A percentile compares a stretch with the other conserved stretches of the same genome.
Conservation (phyloP, 2,113 vertebrate species). For the Notothenia rossii region DNA sequence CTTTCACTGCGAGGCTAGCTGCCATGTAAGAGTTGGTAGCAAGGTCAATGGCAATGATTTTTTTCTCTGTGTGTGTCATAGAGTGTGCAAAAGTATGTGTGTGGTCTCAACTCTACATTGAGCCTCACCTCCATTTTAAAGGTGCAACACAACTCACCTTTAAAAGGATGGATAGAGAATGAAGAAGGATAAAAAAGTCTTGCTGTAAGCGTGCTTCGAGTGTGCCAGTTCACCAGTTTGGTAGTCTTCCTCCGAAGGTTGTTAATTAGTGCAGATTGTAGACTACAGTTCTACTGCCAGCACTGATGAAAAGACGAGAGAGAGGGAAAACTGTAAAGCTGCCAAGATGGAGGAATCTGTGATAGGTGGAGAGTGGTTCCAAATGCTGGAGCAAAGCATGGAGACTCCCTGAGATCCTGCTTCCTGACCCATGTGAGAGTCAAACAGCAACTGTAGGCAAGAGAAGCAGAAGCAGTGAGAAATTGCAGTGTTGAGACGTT, state of each 20-base stretch:
- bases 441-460: constrained; percentile 39
- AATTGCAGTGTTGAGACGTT: neutral
- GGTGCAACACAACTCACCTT: constrained; percentile 1
- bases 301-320: constrained; percentile 81
- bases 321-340: constrained; percentile 82
- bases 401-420: constrained; percentile 83
- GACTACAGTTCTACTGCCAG: constrained; percentile 90
- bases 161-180: constrained; percentile 17
- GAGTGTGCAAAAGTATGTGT: neutral
- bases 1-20: constrained; percentile 8
- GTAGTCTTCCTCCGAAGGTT: constrained; percentile 85
- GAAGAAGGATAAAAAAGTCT: constrained; percentile 38
- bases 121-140: constrained; percentile 10
- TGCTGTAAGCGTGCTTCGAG: constrained; percentile 78
- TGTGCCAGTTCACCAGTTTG: constrained; percentile 89
- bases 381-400: constrained; percentile 84
- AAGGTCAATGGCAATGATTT: constrained; percentile 12
- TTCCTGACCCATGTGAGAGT: constrained; percentile 73
- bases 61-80: neutral
- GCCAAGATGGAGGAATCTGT: constrained; percentile 91
- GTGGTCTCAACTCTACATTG: neutral
- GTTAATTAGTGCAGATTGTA: constrained; percentile 94
- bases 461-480: neutral
- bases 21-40: constrained; percentile 21
- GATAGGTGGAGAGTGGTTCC: constrained; percentile 88